Percentiles rank a stretch among this genome's conserved stretches.
Evolutionary conservation across 2,888 invertebrate genomes (phyloP).

Genomic region (Apoda limacodes): DNA sequence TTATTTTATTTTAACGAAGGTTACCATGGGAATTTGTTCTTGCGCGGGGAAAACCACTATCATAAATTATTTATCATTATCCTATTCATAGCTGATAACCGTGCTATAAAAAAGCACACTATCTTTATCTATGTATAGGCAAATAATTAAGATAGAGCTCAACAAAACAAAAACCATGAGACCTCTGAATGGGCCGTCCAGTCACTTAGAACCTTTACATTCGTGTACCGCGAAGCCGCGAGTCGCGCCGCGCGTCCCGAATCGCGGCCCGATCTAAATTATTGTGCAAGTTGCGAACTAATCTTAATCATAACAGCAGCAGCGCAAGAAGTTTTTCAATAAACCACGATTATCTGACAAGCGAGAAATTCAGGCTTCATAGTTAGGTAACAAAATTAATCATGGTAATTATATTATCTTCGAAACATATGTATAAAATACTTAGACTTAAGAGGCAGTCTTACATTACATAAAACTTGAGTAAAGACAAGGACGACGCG

Average conservation of each 20-base stretch:
- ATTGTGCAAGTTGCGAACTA: slow-evolving; percentile 57
- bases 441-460: too few relatives aligned
- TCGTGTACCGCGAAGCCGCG: slow-evolving; percentile 35
- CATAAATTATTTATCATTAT: too few relatives aligned
- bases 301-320: slow-evolving; percentile 46
- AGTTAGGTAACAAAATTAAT: too few relatives aligned
- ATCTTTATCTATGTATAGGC: neutral
- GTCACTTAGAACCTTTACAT: slow-evolving; percentile 10
- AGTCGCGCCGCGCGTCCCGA: slow-evolving; percentile 28
- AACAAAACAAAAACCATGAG: too few relatives aligned
- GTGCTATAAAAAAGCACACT: neutral
- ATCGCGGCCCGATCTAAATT: slow-evolving; percentile 60
- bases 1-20: too few relatives aligned
- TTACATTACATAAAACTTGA: too few relatives aligned
- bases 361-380: neutral
- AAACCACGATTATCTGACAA: slow-evolving; percentile 49
- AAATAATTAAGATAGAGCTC: slow-evolving; percentile 1
- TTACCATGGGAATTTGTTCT: too few relatives aligned
- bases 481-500: too few relatives aligned
- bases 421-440: too few relatives aligned
- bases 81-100: neutral
- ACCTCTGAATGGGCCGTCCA: too few relatives aligned
- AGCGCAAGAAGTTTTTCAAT: slow-evolving; percentile 54
- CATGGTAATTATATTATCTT: too few relatives aligned
- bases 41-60: too few relatives aligned